phyloP scores from a whole-genome alignment of 1,140 invertebrate species.

The Heliconius nattereri region DNA sequence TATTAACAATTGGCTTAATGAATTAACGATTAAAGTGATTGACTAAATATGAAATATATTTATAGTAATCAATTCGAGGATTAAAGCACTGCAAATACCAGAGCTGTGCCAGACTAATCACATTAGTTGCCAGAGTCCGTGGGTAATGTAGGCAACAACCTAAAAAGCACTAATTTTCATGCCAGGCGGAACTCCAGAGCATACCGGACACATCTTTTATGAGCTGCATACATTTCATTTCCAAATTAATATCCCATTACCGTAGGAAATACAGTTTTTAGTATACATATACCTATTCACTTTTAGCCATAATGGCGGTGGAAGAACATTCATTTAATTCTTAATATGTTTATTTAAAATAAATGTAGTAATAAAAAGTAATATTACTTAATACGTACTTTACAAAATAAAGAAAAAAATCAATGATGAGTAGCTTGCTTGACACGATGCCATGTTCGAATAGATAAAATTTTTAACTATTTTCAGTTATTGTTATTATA shows the following conservation, averaged over 20 bases:
- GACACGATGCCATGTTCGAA: no score
- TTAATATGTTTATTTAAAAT: no score
- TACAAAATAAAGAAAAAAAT: no score
- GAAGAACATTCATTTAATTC: not conserved
- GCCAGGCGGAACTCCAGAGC: slow-evolving; percentile 43
- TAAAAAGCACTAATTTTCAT: slow-evolving; percentile 65
- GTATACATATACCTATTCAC: not conserved
- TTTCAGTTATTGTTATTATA: no score
- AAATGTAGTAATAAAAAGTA: no score
- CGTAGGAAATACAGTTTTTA: not conserved
- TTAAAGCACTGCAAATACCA: slow-evolving; percentile 62
- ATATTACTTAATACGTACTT: no score
- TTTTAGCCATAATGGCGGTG: not conserved
- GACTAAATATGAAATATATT: slow-evolving; percentile 54
- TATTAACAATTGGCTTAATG: slow-evolving; percentile 17
- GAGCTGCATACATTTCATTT: slow-evolving; percentile 23
- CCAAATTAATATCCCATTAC: slow-evolving; percentile 11
- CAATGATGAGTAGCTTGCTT: no score
- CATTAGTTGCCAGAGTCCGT: slow-evolving; percentile 62
- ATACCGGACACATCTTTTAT: slow-evolving; percentile 23
- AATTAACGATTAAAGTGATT: slow-evolving; percentile 43
- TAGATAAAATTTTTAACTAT: no score
- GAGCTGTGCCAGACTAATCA: slow-evolving; percentile 66
- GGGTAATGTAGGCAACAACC: slow-evolving; percentile 63
- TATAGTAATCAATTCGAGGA: slow-evolving; percentile 52